Evolutionary conservation across 2,113 vertebrate genomes (phyloP).

Genomic region (Colius striatus): DNA sequence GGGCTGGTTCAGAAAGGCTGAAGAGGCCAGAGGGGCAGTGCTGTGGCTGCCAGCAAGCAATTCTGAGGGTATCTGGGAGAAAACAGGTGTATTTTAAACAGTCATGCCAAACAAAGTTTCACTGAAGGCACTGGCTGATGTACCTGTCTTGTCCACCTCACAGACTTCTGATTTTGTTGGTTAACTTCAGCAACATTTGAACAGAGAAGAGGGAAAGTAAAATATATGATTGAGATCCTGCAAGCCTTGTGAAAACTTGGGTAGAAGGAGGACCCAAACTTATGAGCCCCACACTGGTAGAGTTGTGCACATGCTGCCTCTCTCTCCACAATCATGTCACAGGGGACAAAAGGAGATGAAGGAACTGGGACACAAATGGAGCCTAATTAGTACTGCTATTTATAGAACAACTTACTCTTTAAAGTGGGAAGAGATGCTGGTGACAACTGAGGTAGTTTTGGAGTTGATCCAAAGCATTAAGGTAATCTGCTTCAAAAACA

Average conservation of each 20-base stretch:
- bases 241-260: background rate
- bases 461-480: background rate
- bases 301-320: background rate
- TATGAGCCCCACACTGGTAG: background rate
- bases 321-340: rapidly evolving
- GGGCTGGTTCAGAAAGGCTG: background rate
- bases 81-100: background rate
- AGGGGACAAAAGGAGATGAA: background rate
- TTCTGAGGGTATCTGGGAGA: background rate
- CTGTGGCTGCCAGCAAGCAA: background rate
- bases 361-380: background rate
- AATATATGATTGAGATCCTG: background rate
- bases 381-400: background rate
- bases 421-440: background rate
- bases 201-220: background rate
- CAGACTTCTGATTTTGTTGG: background rate
- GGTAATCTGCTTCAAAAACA: background rate
- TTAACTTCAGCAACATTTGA: background rate
- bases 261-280: background rate
- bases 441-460: background rate
- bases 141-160: background rate
- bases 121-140: background rate
- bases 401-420: constrained; percentile 7
- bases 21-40: background rate
- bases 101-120: background rate